Evolutionary conservation across 1,140 invertebrate species (phyloP).

Genomic region (Drosophila sucinea): DNA sequence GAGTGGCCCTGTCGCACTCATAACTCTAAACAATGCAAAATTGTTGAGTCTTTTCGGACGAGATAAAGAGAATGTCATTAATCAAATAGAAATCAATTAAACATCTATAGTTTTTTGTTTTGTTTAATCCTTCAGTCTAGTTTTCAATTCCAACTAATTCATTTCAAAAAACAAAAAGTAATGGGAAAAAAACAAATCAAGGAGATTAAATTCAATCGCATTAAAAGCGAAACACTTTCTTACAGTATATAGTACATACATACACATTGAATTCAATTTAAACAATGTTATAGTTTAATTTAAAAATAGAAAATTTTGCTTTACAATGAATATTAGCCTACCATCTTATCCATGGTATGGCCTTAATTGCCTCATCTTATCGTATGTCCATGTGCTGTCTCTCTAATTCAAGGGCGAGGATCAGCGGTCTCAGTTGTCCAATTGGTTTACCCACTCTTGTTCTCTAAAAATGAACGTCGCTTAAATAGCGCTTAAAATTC

Average conservation of each 20-base stretch:
- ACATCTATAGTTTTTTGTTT: too few relatives aligned
- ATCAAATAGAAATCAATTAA: too few relatives aligned
- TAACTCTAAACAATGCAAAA: too few relatives aligned
- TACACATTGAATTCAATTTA: not conserved
- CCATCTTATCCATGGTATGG: slow-evolving; percentile 70
- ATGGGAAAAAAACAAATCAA: not conserved
- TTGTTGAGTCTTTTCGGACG: too few relatives aligned
- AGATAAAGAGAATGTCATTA: too few relatives aligned
- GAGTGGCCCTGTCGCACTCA: too few relatives aligned
- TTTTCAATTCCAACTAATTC: slow-evolving; percentile 6
- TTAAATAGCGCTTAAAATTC: slow-evolving; percentile 58
- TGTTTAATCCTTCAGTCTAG: too few relatives aligned
- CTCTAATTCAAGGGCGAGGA: not conserved
- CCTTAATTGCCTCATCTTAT: not conserved
- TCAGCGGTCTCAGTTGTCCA: too few relatives aligned
- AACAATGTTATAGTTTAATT: not conserved
- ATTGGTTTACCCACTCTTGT: not conserved
- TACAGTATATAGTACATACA: not conserved
- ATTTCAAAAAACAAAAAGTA: not conserved
- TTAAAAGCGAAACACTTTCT: not conserved
- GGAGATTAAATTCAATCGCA: too few relatives aligned
- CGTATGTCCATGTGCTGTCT: too few relatives aligned
- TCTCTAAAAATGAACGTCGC: slow-evolving; percentile 43
- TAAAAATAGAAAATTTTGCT: not conserved
- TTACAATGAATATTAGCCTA: slow-evolving; percentile 22